These are phyloP conservation scores for Illadopsis cleaveri DNA, from an alignment of 2,113 vertebrate genomes.

Conservation along the genomic window DNA sequence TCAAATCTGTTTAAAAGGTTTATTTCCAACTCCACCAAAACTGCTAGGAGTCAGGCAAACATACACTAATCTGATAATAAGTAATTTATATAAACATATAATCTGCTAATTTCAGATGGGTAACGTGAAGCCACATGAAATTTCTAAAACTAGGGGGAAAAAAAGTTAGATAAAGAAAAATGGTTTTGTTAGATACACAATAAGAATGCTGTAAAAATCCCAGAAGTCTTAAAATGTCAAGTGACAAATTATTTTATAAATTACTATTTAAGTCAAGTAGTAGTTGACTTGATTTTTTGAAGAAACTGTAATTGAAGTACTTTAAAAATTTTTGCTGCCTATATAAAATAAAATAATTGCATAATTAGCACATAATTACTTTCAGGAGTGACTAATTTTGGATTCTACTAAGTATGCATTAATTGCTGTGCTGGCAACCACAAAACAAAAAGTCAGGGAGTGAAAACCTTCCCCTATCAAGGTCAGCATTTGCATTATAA, in stretches of 20 bases:
- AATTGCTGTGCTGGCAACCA: constrained; percentile 2
- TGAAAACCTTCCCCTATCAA: background rate
- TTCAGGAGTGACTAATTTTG: constrained; percentile 57
- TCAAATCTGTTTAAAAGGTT: background rate
- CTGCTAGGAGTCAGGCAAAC: background rate
- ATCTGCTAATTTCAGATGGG: background rate
- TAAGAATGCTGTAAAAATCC: constrained; percentile 28
- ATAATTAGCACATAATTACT: constrained; percentile 68
- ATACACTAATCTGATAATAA: background rate
- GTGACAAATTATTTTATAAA: constrained; percentile 64
- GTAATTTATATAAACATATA: background rate
- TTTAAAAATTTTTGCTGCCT: constrained; percentile 22
- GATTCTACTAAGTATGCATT: constrained; percentile 34
- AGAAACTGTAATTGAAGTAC: constrained; percentile 55
- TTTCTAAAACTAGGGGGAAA: background rate
- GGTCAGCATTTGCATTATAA: constrained; percentile 32
- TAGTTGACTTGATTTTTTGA: constrained; percentile 62
- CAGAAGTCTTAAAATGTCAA: constrained; percentile 56
- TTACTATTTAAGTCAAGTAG: constrained; percentile 65
- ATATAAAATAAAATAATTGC: constrained; percentile 74
- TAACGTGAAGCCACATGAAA: background rate
- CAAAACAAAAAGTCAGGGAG: background rate
- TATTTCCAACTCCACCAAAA: background rate
- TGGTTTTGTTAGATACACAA: background rate
- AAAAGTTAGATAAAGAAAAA: background rate